Evolutionary conservation across 1,140 invertebrate genomes (phyloP), one percentile per base, ranked within the genome.

Genomic region (Drosophila santomea): DNA sequence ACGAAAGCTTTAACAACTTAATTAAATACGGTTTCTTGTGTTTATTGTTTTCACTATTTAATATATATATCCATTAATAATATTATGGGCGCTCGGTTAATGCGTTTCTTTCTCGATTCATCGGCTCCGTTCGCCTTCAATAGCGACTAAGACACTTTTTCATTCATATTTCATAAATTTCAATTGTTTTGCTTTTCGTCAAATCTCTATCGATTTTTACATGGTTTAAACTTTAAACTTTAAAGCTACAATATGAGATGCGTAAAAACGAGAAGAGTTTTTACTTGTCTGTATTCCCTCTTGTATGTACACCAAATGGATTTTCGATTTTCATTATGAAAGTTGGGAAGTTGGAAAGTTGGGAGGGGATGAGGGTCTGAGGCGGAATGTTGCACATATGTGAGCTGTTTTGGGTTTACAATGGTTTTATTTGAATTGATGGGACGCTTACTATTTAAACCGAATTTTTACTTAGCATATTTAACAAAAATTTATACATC

Each of bases 1-100:
- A 86, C 83, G 78, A 88, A 88, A 88, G 83, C 84, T 78, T 88
- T 88, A 88, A 88, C 83, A 88, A 88, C 83, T 88, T 88, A 88
- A 88, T 50, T 71, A 58, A 75, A 47, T 77, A 55, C 51, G 45
- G 75, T 48, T 50, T 57, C 50, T 63, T n/a, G 55, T 48, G 39
- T 45, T 64, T 75, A 47, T 48, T 35, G 20, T 73, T 73, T 67
- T 74, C 47, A 67, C 63, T 67, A 81, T 79, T 68, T 79, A 73
- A 68, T 72, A 81, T 79, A 73, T 74, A 74, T 71, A 59, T 78
- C 51, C 78, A 78, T 69, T 58, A n/a, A 23, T 66, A 36, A 17
- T 43, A 50, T 76, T 78, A 86, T 61, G 74, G 74, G 83, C 56
- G 86, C 62, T 63, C 67, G 73, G 60, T 60, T 83, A 39, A 74